phyloP scores from a whole-genome alignment of 2,797 vertebrate species.

The Hypotaenidia philippensis region DNA sequence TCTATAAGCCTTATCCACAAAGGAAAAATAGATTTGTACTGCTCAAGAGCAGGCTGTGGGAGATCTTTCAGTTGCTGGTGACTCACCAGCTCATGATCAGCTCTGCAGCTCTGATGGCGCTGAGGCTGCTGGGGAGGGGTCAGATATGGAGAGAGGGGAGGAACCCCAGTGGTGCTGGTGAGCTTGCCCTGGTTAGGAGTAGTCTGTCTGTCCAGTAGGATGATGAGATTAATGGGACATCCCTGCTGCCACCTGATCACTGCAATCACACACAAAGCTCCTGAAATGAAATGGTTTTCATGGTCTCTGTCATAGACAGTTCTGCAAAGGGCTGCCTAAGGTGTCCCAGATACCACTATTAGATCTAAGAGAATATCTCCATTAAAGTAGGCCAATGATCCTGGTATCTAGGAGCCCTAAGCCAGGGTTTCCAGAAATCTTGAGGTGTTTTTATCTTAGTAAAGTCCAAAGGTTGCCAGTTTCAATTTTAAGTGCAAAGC shows the following conservation, averaged over 20 bases:
- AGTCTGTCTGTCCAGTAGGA: neutral
- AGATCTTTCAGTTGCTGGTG: neutral
- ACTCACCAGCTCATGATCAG: neutral
- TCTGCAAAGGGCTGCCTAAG: neutral
- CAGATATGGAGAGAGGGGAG: neutral
- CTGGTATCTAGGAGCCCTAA: neutral
- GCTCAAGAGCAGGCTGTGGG: neutral
- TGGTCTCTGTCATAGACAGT: neutral
- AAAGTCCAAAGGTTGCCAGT: neutral
- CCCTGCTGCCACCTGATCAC: neutral
- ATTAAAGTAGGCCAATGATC: neutral
- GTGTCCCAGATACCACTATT: neutral
- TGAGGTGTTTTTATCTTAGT: neutral
- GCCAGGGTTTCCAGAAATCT: neutral
- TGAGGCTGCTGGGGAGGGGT: neutral
- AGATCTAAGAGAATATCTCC: neutral
- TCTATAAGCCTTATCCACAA: neutral
- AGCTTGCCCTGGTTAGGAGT: neutral
- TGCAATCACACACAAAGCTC: neutral
- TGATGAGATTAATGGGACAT: neutral
- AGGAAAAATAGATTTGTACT: neutral
- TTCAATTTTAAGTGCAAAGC: neutral
- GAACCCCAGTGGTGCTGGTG: neutral
- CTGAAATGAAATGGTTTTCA: neutral
- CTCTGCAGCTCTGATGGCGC: neutral